phyloP scores from a whole-genome alignment of 2,797 vertebrate species.

The Oreortyx pictus region DNA sequence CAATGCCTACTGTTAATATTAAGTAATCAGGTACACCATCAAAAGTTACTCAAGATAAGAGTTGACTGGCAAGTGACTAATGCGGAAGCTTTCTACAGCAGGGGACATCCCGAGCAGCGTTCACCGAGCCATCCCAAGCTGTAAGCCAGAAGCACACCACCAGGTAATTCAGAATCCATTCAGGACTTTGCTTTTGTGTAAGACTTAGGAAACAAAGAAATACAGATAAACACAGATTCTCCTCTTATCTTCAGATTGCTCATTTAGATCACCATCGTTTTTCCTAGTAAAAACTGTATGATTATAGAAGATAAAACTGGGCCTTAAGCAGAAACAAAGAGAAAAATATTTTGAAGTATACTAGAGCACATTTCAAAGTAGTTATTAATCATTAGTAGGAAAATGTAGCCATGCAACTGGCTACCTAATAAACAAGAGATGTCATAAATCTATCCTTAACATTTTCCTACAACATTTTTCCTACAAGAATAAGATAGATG shows the following conservation, averaged over 20 bases:
- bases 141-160: background rate
- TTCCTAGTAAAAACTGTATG: background rate
- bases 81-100: accelerated
- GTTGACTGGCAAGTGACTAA: accelerated
- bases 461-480: too few species aligned
- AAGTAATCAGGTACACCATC: accelerated
- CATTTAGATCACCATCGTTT: background rate
- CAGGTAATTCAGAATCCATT: background rate
- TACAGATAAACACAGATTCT: background rate
- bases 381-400: background rate
- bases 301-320: background rate
- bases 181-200: background rate
- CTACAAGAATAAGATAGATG: background rate
- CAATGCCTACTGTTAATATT: background rate
- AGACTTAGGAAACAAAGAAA: background rate
- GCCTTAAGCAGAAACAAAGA: background rate
- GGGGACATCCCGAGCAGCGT: background rate
- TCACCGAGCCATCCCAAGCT: background rate
- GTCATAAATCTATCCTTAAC: background rate
- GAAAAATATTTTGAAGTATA: background rate
- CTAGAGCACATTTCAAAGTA: background rate
- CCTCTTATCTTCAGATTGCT: background rate
- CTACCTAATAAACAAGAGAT: background rate
- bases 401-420: background rate
- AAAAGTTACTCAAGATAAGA: too few species aligned